These are phyloP conservation scores for Apamea monoglypha DNA, from an alignment of 2,888 invertebrate genomes.

Conservation along the genomic window DNA sequence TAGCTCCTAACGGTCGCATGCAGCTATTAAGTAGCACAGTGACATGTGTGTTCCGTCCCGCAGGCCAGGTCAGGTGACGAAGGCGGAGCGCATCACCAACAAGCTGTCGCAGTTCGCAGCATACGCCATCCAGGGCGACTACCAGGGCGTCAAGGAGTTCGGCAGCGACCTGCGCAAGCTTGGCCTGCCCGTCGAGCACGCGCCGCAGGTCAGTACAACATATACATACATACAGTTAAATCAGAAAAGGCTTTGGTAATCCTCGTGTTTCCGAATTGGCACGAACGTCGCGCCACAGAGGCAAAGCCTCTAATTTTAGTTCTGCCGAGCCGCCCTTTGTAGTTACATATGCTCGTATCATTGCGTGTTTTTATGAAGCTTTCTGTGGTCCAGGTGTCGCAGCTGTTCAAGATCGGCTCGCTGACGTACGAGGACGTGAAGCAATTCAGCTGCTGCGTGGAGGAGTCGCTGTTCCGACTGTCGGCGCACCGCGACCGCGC, in stretches of 20 bases:
- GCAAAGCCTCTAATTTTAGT: not conserved
- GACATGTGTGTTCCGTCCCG: not conserved
- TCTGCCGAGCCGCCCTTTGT: not conserved
- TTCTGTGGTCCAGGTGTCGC: slow-evolving; percentile 92
- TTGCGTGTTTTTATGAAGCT: not conserved
- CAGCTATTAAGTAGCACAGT: not conserved
- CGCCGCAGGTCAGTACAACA: slow-evolving; percentile 92
- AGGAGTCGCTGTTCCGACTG: slow-evolving; percentile 97
- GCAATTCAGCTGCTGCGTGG: slow-evolving; percentile 97
- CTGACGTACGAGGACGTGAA: slow-evolving; percentile 97
- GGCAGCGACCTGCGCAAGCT: slow-evolving; percentile 97
- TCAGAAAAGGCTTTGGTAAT: not conserved
- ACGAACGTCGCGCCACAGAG: not conserved
- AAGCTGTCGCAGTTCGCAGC: slow-evolving; percentile 98
- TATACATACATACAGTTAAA: not conserved
- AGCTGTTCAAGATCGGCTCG: slow-evolving; percentile 98
- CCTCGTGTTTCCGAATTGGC: not conserved
- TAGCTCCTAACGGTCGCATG: not conserved
- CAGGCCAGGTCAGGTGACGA: slow-evolving; percentile 97
- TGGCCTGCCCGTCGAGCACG: slow-evolving; percentile 98
- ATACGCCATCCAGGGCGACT: slow-evolving; percentile 98
- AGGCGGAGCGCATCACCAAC: slow-evolving; percentile 97
- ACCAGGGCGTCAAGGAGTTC: slow-evolving; percentile 98
- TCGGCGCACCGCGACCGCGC: slow-evolving; percentile 96
- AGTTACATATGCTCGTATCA: not conserved